Evolutionary conservation across 2,797 vertebrate genomes (phyloP).

Genomic region (Argentina silus): DNA sequence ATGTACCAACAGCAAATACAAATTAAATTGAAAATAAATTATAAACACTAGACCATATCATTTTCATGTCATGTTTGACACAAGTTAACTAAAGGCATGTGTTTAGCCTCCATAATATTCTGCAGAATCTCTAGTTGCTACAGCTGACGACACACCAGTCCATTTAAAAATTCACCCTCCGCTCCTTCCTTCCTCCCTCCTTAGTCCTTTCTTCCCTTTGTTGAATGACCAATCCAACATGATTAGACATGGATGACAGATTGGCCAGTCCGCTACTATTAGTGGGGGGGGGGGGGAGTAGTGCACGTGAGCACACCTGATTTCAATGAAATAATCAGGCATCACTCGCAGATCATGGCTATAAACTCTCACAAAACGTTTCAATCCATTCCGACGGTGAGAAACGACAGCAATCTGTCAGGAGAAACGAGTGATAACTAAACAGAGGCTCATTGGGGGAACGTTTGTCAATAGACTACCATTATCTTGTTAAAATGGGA

Average conservation of each 20-base stretch:
- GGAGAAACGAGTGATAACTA: background rate
- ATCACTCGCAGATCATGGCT: background rate
- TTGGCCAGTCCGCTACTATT: background rate
- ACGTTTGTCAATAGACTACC: background rate
- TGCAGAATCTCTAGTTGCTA: no score
- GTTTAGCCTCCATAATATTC: no score
- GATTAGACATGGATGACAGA: background rate
- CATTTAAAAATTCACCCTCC: no score
- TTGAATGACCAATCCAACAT: background rate
- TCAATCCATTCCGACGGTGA: background rate
- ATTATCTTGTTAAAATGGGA: slow-evolving; percentile 37
- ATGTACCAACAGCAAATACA: no score
- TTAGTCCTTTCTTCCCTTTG: background rate
- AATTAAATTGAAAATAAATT: no score
- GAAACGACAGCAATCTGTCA: background rate
- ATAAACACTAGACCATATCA: no score
- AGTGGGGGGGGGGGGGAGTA: no score
- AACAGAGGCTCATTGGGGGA: background rate
- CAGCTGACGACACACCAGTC: no score
- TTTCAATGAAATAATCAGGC: background rate
- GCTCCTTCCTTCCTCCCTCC: background rate
- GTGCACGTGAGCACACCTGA: slow-evolving; percentile 8
- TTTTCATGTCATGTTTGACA: no score
- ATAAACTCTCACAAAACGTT: background rate
- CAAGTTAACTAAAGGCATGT: no score